phyloP scores from a whole-genome alignment of 2,797 vertebrate genomes.

The Lepidocolaptes lacrymiger region DNA sequence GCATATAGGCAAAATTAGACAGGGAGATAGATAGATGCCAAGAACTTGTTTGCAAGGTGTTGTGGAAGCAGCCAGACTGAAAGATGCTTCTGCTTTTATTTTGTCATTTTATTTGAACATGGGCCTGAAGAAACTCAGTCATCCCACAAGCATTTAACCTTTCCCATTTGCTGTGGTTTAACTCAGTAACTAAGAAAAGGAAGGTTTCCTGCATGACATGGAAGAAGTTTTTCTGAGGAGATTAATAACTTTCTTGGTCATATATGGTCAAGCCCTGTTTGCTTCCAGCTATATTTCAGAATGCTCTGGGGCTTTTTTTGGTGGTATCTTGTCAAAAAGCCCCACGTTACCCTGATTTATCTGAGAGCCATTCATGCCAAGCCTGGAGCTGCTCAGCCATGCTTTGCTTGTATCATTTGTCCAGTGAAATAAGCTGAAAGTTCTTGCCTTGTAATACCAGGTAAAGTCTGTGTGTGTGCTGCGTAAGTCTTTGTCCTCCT shows the following conservation, averaged over 20 bases:
- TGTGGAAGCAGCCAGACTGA: neutral
- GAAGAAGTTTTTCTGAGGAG: slow-evolving; percentile 42
- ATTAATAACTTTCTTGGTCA: slow-evolving; percentile 51
- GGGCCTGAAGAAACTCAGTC: neutral
- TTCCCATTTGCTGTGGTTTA: neutral
- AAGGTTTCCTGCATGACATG: neutral
- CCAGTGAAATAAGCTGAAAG: slow-evolving; percentile 35
- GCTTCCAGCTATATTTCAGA: slow-evolving; percentile 44
- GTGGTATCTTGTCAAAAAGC: slow-evolving; percentile 57
- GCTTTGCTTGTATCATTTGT: slow-evolving; percentile 63
- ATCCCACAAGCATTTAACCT: neutral
- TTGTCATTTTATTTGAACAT: neutral
- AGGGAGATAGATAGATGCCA: neutral
- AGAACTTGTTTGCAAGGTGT: neutral
- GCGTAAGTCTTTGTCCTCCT: neutral
- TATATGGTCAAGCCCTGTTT: slow-evolving; percentile 43
- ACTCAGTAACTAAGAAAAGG: neutral
- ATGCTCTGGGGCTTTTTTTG: slow-evolving; percentile 31
- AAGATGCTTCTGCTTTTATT: neutral
- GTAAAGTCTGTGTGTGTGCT: rapidly evolving
- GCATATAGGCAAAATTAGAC: neutral
- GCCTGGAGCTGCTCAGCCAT: slow-evolving; percentile 44
- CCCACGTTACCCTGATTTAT: slow-evolving; percentile 60
- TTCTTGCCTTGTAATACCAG: neutral
- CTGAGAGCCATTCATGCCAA: neutral